Evolutionary conservation across 2,113 vertebrate genomes (phyloP).

Genomic region (Burhinus oedicnemus): DNA sequence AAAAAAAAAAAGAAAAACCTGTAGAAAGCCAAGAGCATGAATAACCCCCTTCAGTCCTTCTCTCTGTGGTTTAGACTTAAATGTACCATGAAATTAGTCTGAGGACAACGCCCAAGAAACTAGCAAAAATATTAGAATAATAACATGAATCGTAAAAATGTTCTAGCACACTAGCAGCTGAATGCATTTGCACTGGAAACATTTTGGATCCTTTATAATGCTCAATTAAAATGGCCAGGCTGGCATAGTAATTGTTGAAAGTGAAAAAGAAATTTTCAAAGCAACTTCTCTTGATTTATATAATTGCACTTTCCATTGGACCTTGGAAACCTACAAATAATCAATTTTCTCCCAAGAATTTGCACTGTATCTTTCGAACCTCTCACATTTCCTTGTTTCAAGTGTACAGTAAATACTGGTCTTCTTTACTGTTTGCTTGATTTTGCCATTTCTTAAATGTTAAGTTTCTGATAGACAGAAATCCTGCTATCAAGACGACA

Average conservation of each 20-base stretch:
- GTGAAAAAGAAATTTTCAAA: conserved; percentile 1
- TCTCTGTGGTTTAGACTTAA: background rate
- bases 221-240: background rate
- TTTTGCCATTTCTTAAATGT: background rate
- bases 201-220: background rate
- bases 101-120: background rate
- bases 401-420: background rate
- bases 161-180: background rate
- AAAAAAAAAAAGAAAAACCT: background rate
- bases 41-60: background rate
- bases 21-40: conserved; percentile 1
- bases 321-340: background rate
- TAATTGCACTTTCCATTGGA: background rate
- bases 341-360: background rate
- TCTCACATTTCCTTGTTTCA: background rate
- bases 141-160: background rate
- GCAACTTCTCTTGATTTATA: background rate
- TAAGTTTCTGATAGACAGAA: background rate
- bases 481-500: background rate
- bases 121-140: conserved; percentile 1
- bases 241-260: background rate
- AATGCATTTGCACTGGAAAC: background rate
- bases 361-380: background rate
- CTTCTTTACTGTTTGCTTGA: background rate
- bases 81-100: background rate